These are phyloP conservation scores for Todiramphus chloris DNA, from an alignment of 2,113 vertebrate species.

Conservation along the genomic window DNA sequence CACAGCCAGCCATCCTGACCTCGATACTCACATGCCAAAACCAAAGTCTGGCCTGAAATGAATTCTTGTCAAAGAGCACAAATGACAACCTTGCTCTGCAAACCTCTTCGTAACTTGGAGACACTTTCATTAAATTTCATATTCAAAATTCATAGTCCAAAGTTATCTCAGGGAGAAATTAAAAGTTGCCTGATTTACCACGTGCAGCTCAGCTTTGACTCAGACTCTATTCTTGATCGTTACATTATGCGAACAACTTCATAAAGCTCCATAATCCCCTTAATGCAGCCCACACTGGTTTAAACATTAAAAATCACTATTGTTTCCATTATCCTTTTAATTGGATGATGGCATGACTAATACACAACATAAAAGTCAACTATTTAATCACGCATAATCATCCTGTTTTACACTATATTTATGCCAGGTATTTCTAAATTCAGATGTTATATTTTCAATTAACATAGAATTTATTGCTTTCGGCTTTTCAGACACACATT, in stretches of 20 bases:
- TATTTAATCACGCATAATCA: slow-evolving; percentile 39
- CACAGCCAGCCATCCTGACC: background rate
- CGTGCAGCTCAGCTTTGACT: slow-evolving; percentile 33
- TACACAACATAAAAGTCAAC: slow-evolving; percentile 19
- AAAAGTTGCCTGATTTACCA: slow-evolving; percentile 20
- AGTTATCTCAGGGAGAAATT: background rate
- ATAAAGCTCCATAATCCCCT: slow-evolving; percentile 45
- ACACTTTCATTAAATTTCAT: background rate
- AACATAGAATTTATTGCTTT: slow-evolving; percentile 1
- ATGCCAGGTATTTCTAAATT: slow-evolving; percentile 34
- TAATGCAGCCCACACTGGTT: slow-evolving; percentile 28
- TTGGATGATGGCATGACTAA: slow-evolving; percentile 49
- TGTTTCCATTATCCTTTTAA: slow-evolving; percentile 52
- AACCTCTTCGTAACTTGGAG: background rate
- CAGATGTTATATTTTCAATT: slow-evolving; percentile 17
- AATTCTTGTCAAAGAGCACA: background rate
- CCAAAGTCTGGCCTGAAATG: background rate
- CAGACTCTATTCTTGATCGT: slow-evolving; percentile 44
- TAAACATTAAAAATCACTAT: slow-evolving; percentile 42
- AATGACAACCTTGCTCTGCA: background rate
- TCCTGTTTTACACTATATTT: slow-evolving; percentile 38
- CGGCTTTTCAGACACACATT: background rate
- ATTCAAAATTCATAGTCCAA: background rate
- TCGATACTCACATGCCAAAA: background rate
- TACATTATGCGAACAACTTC: slow-evolving; percentile 41